Evolutionary conservation across 2,797 vertebrate species (phyloP).

Genomic region (Vireo griseus): DNA sequence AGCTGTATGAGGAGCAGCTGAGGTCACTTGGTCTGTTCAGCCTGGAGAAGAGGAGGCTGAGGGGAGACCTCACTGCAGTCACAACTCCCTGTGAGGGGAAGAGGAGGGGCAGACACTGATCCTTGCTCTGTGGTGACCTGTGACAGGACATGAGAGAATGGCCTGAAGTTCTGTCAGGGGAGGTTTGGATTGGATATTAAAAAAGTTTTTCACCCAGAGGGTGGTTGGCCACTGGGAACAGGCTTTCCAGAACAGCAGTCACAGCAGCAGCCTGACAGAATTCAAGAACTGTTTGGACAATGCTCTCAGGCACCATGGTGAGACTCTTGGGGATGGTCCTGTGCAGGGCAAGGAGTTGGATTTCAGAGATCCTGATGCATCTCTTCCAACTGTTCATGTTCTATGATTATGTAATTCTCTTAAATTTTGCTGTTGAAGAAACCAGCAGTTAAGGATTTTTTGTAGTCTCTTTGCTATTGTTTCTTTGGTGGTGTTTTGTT

Average conservation of each 20-base stretch:
- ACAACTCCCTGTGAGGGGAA: fast-evolving
- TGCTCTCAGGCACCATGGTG: neutral
- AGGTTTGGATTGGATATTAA: neutral
- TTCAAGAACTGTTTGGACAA: neutral
- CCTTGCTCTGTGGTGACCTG: neutral
- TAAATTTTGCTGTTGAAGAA: neutral
- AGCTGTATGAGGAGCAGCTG: neutral
- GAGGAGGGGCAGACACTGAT: neutral
- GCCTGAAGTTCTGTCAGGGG: neutral
- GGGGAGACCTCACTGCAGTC: neutral
- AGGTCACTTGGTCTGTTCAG: neutral
- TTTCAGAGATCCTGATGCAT: neutral
- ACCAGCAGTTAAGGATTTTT: neutral
- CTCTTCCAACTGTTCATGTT: neutral
- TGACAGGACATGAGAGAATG: fast-evolving
- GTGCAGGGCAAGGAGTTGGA: neutral
- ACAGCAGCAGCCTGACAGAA: neutral
- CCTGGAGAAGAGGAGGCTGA: neutral
- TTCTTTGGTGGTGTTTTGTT: neutral
- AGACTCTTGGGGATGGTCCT: neutral
- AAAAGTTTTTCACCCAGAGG: neutral
- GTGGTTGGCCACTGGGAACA: neutral
- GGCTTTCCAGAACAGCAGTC: neutral
- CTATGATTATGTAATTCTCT: neutral
- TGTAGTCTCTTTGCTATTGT: neutral